Evolutionary conservation across 2,113 vertebrate species (phyloP).

Genomic region (Python bivittatus): DNA sequence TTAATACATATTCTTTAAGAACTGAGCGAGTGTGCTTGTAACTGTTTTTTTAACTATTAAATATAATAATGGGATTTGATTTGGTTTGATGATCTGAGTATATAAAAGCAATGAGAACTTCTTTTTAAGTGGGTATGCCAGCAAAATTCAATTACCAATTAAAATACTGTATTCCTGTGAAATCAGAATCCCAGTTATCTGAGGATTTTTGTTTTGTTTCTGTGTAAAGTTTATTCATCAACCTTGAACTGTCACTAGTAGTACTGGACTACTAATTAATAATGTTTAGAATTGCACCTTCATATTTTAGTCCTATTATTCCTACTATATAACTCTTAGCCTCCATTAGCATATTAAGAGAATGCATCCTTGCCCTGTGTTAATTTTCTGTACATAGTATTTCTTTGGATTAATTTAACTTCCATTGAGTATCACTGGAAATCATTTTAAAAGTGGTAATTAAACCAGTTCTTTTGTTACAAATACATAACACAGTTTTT

Average conservation of each 20-base stretch:
- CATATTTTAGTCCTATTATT: not conserved
- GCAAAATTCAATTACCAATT: not conserved
- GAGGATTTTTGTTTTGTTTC: not conserved
- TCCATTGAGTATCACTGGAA: conserved; percentile 41
- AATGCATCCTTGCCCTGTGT: not conserved
- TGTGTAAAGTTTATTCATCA: not conserved
- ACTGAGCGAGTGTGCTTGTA: conserved; percentile 4
- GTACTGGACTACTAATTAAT: not conserved
- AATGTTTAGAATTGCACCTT: not conserved
- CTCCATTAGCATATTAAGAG: not conserved
- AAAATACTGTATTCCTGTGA: not conserved
- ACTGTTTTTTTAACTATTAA: not conserved
- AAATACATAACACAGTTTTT: conserved; percentile 31
- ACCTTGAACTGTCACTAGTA: conserved; percentile 2
- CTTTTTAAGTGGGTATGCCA: not conserved
- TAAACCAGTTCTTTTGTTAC: conserved; percentile 48
- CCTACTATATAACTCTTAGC: not conserved
- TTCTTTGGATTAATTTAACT: conserved; percentile 19
- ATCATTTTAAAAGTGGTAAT: conserved; percentile 40
- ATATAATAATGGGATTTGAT: not conserved
- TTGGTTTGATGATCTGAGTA: not conserved
- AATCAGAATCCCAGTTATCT: not conserved
- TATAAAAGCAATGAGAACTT: not conserved
- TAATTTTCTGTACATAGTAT: not conserved
- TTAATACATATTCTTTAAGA: conserved; percentile 8